Evolutionary conservation across 2,888 invertebrate genomes (phyloP), one percentile per base, ranked within the genome.

Genomic region (Aethes cnicana): DNA sequence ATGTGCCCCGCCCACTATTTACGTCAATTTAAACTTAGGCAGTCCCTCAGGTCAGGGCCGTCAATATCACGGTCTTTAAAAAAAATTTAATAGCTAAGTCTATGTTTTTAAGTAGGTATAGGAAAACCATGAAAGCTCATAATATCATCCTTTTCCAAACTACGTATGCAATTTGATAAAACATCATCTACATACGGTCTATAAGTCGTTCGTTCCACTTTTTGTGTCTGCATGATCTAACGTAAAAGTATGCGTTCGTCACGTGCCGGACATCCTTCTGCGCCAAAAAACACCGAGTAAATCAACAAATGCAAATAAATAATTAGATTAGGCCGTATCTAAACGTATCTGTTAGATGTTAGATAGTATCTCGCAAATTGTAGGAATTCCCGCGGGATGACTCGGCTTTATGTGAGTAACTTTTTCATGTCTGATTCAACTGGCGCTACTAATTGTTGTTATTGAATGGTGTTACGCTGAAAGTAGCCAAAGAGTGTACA

Each of bases 201-300:
- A n/a, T n/a, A n/a, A n/a, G n/a, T n/a, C n/a, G n/a, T n/a, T 32
- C n/a, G 14, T 5, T 12, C 1, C 6, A 3, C 3, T 37, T 50
- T 44, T 50, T 50, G 16, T 20, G 5, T 1, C 20, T 11, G n/a
- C 18, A 18, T 44, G 43, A 44, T 36, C 36, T 25, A 50, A 50
- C 36, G 36, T 50, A 43, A 42, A 49, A 37, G 18, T 44, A 37
- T 39, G 6, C 4, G 11, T 33, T 23, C 32, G 17, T 21, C 7
- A 33, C 30, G 37, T 59, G 61, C 69, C 77, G 79, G 80, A 81
- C 62, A 76, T 80, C 79, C 79, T 71, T 60, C 47, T 64, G 17
- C n/a, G 6, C 36, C 14, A 32, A 52, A 52, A 37, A 52, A 52
- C 23, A 12, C 43, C 43, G 28, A 36, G 36, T 47, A 21, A 41